Conservation (phyloP, 2,113 vertebrate genomes). For the Meleagris gallopavo region DNA sequence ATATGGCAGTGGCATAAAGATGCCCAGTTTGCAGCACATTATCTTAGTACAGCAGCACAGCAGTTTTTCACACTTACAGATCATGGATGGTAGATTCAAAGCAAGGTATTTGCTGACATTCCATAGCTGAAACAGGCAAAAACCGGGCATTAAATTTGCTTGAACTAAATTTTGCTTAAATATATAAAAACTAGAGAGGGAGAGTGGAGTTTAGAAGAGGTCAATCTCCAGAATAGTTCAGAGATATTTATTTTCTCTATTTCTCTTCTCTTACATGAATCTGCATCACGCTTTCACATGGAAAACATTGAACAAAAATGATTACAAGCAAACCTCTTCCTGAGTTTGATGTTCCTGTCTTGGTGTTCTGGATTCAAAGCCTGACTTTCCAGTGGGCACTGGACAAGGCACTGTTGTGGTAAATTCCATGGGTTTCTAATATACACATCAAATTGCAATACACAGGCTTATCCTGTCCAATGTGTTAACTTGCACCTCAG, state of each 20-base stretch:
- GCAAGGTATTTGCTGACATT: background rate
- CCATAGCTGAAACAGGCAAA: background rate
- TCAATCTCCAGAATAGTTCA: background rate
- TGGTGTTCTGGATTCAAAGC: background rate
- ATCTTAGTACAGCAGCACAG: background rate
- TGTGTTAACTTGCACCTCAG: background rate
- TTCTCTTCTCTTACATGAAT: background rate
- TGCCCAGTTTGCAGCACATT: background rate
- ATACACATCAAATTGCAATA: background rate
- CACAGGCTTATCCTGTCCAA: rapidly evolving
- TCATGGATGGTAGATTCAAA: background rate
- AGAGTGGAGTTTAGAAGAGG: background rate
- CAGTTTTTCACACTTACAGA: background rate
- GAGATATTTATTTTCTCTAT: background rate
- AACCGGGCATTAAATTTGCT: background rate
- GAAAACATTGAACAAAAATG: background rate
- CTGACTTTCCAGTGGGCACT: background rate
- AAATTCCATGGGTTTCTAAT: background rate
- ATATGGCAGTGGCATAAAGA: background rate
- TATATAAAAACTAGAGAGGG: background rate
- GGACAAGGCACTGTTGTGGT: background rate
- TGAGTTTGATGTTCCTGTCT: background rate
- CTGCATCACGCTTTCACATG: background rate
- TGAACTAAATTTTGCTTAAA: background rate
- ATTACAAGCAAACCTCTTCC: rapidly evolving